Percentiles rank a stretch among this genome's conserved stretches.
phyloP scores from a whole-genome alignment of 2,888 invertebrate genomes.

The Craniophora ligustri region DNA sequence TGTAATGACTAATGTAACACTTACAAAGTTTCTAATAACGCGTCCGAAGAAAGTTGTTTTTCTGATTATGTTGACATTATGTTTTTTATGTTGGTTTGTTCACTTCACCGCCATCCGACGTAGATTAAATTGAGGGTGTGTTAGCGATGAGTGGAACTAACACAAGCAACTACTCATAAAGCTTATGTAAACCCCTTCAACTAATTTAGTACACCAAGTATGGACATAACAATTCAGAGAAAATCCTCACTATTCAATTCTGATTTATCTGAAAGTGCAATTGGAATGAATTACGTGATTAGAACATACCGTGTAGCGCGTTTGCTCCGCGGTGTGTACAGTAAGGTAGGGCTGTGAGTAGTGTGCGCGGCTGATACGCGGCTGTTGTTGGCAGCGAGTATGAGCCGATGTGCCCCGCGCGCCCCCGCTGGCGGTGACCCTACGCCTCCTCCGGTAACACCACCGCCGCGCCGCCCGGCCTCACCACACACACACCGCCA shows the following conservation, averaged over 20 bases:
- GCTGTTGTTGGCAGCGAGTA: conserved; percentile 77
- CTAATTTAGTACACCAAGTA: not conserved
- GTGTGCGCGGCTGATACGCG: not conserved
- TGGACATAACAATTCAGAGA: not conserved
- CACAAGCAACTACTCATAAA: conserved; percentile 1
- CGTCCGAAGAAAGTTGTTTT: conserved; percentile 23
- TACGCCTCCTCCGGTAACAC: conserved; percentile 74
- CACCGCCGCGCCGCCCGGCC: not conserved
- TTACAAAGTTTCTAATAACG: not conserved
- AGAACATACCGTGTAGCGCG: too few relatives aligned
- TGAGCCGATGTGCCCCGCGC: conserved; percentile 76
- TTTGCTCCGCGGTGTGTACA: too few relatives aligned
- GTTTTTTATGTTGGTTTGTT: conserved; percentile 54
- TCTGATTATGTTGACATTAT: conserved; percentile 37
- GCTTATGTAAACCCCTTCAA: not conserved
- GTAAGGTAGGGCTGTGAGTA: not conserved
- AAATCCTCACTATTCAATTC: not conserved
- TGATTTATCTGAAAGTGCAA: not conserved
- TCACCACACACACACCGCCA: not conserved
- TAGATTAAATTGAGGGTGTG: conserved; percentile 21
- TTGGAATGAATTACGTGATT: too few relatives aligned
- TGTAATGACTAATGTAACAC: not conserved
- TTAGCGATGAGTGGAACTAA: conserved; percentile 7
- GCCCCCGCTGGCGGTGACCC: conserved; percentile 79
- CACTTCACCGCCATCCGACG: conserved; percentile 55